A percentile compares a stretch with the other conserved stretches of the same genome.
Conservation (phyloP, 2,888 invertebrate genomes). For the Oegoconia quadripuncta region DNA sequence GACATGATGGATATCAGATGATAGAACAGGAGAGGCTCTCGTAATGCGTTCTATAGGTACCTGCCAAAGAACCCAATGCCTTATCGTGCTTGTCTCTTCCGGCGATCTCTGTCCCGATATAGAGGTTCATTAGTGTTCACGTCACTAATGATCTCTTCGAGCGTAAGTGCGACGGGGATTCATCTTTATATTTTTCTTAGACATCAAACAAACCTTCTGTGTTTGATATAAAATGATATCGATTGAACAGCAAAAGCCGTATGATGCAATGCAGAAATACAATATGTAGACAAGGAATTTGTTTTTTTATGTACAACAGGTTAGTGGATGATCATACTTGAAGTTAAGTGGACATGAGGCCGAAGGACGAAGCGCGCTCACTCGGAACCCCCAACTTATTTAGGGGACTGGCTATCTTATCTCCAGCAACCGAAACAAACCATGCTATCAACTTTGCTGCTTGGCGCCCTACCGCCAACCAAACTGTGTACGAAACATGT, state of each 20-base stretch:
- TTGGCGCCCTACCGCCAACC: too few species aligned
- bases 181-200: neutral
- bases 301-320: too few species aligned
- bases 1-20: conserved; percentile 9
- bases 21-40: conserved; percentile 7
- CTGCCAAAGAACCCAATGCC: too few species aligned
- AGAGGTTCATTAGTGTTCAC: conserved; percentile 68
- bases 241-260: neutral
- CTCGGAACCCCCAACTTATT: too few species aligned
- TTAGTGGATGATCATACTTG: too few species aligned
- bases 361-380: too few species aligned
- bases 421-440: too few species aligned
- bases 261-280: neutral
- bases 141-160: conserved; percentile 61
- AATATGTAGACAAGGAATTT: neutral
- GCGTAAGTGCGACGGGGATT: neutral
- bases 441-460: too few species aligned
- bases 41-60: conserved; percentile 8
- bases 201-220: neutral
- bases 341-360: too few species aligned
- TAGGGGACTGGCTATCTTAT: too few species aligned
- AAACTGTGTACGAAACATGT: too few species aligned
- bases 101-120: conserved; percentile 48
- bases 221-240: neutral
- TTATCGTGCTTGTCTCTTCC: conserved; percentile 18